Evolutionary conservation across 2,888 invertebrate genomes (phyloP), one percentile per base, ranked within the genome.

Genomic region (Peribatodes rhomboidaria): DNA sequence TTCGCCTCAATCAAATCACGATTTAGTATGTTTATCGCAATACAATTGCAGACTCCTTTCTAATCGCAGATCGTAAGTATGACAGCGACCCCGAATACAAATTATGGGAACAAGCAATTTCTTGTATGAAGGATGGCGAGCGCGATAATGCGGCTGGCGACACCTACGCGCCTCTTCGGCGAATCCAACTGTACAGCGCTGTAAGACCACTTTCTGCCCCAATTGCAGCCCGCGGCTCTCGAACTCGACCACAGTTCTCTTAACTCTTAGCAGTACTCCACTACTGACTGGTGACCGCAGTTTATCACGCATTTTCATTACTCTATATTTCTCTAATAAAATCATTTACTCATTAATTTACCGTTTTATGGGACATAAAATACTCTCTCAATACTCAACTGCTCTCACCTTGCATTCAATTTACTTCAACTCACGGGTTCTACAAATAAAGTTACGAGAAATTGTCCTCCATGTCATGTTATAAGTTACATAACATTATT

Each of bases 71-170:
- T 86, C 82, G 83, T 81, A 90, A 89, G 88, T 91, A 88, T 89
- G 87, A 87, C 91, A 82, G 79, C 85, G 90, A 88, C 92, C 92
- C 87, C 90, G 89, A 92, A 90, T 88, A 85, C 78, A 89, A 91
- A 89, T 90, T 89, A 93, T 91, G 88, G 88, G 92, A 91, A 89
- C 90, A 83, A 85, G 87, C 79, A 87, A 88, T 88, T 88, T 88
- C 78, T 85, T 88, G 87, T 89, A 89, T 86, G 90, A 90, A 91
- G 89, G 89, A 91, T 92, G 85, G 81, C 76, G 78, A 80, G 73
- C 75, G 80, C 77, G 76, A 82, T 86, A 86, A 86, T 85, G 85
- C 82, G 81, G 81, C 77, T 82, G 79, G 81, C 76, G 81, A 85
- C 91, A 83, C 92, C 93, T 87, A 93, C 92, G 85, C 89, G 79